These are phyloP conservation scores for Drosophila athabasca DNA, from an alignment of 1,140 invertebrate genomes.

Conservation along the genomic window DNA sequence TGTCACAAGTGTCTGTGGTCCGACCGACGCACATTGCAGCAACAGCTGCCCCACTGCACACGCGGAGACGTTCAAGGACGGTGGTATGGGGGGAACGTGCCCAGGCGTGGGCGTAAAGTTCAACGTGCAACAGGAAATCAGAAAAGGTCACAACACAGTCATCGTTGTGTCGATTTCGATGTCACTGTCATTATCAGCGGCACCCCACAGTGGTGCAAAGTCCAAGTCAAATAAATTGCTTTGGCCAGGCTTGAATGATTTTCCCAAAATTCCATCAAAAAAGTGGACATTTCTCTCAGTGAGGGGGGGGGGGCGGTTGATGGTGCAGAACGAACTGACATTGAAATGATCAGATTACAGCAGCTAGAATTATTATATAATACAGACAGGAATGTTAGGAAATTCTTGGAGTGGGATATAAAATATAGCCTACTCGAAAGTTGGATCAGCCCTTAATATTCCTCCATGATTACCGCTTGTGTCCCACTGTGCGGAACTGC, in stretches of 20 bases:
- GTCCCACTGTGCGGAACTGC: conserved; percentile 37
- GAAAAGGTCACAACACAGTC: conserved; percentile 15
- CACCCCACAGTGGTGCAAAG: conserved; percentile 20
- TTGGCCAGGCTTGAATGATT: conserved; percentile 33
- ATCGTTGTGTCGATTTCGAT: no score
- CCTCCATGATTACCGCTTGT: not conserved
- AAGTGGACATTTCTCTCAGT: no score
- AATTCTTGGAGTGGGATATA: no score
- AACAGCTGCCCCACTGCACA: conserved; percentile 38
- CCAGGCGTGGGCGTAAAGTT: conserved; percentile 60
- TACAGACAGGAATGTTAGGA: no score
- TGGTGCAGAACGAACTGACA: no score
- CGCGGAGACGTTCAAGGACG: not conserved
- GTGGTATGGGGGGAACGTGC: conserved; percentile 22
- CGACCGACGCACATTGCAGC: conserved; percentile 60
- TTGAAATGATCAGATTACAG: no score
- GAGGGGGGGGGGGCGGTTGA: no score
- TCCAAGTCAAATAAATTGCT: conserved; percentile 18
- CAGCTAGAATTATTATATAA: no score
- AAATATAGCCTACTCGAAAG: no score
- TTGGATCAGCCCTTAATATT: no score
- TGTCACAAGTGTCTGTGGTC: conserved; percentile 70
- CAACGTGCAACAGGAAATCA: conserved; percentile 70
- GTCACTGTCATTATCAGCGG: not conserved
- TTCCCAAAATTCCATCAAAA: conserved; percentile 26